Conservation (phyloP, 2,888 invertebrate species). For the Melinopterus prodromus region DNA sequence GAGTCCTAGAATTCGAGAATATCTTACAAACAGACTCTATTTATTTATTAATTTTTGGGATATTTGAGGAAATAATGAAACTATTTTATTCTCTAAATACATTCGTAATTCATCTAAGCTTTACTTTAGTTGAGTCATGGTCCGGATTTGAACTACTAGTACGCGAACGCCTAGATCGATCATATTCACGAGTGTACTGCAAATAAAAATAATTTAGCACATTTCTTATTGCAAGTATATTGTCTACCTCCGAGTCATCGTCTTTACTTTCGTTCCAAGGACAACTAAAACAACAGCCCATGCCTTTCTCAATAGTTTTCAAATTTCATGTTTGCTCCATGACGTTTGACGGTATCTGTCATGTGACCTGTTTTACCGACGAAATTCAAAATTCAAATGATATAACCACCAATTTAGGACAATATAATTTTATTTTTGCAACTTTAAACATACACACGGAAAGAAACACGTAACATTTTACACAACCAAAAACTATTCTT, state of each 20-base stretch:
- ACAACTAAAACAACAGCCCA: neutral
- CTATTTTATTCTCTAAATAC: too few relatives aligned
- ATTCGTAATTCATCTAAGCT: too few relatives aligned
- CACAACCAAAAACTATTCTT: conserved; percentile 59
- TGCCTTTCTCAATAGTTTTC: neutral
- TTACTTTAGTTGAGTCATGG: too few relatives aligned
- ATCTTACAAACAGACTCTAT: too few relatives aligned
- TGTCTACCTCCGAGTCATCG: neutral
- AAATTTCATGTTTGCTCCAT: neutral
- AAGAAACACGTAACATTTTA: neutral
- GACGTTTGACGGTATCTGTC: neutral
- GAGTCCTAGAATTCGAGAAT: neutral
- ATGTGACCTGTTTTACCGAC: neutral
- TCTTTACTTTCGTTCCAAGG: neutral
- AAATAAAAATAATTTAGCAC: neutral
- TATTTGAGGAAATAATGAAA: too few relatives aligned
- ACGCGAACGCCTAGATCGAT: too few relatives aligned
- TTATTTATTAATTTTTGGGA: too few relatives aligned
- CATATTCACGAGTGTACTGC: neutral
- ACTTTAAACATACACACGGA: neutral
- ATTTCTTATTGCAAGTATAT: neutral
- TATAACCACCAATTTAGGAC: neutral
- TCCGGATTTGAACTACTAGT: too few relatives aligned
- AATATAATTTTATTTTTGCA: neutral
- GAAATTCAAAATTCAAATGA: neutral